Base-by-base conservation (phyloP, 2,113 vertebrate species). In the Oxyura jamaicensis region DNA sequence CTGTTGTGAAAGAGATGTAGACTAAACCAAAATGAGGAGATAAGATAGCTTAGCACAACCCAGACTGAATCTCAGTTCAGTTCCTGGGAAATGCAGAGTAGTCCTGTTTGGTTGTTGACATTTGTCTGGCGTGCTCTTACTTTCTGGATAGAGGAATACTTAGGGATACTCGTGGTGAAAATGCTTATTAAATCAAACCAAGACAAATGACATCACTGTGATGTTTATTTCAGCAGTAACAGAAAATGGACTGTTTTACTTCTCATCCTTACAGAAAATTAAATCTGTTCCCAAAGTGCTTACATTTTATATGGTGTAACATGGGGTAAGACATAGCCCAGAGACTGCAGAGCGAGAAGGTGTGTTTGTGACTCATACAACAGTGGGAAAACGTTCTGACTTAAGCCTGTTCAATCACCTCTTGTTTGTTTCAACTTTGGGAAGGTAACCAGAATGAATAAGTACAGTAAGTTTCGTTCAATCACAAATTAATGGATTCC, bases 11-110 rank as follows among this genome's bases (percentile, higher is more conserved):
- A 92, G 90, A 96, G 55, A 69, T 21, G 84, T 84, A 95, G 85
- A 96, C 88, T 96, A 88, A 94, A 96, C 85, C 42, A 84, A 72
- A 93, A 78, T 44, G 56, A 72, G 56, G 83, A 60, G 93, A 85
- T 95, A 95, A 71, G 89, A 84, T 90, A 88, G 87, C 3, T 77
- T 39, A 84, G 75, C 50, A 33, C 72, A 82, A 22, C 50, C 60
- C 53, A 59, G 65, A 53, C 41, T 17, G 19, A 90, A 60, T 80
- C 52, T 66, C 39, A 42, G 17, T 56, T 74, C 62, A 74, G 35
- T 77, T 95, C 36, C 84, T 29, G 79, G 17, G 65, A 79, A 92
- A 90, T 3, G 6, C 52, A 63, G 71, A 48, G 58, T 73, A 93
- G 42, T 60, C 26, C 41, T 89, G 1, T 92, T 89, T 28, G 31